Evolutionary conservation across 2,888 invertebrate species (phyloP).

Genomic region (Morpho helenor): DNA sequence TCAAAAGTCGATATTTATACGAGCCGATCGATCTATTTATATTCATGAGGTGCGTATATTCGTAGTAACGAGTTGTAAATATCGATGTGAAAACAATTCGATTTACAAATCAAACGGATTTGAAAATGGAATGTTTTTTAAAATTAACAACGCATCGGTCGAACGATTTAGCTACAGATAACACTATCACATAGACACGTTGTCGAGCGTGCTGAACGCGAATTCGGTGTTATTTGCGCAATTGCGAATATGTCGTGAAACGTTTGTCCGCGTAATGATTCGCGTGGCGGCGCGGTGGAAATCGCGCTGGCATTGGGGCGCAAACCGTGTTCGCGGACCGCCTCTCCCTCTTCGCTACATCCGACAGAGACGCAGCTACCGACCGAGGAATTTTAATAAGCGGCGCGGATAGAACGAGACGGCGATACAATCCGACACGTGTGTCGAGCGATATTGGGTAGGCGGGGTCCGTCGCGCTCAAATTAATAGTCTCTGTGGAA

Average conservation of each 20-base stretch:
- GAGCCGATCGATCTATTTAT: neutral
- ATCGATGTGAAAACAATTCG: too few relatives aligned
- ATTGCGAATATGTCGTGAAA: constrained; percentile 36
- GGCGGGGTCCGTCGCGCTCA: constrained; percentile 78
- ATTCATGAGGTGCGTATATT: neutral
- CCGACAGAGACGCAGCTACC: constrained; percentile 72
- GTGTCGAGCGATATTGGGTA: constrained; percentile 73
- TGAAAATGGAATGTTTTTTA: neutral
- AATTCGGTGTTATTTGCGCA: constrained; percentile 16
- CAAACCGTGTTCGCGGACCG: constrained; percentile 55
- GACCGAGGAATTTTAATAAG: constrained; percentile 77
- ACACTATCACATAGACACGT: constrained; percentile 11
- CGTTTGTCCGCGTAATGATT: constrained; percentile 55
- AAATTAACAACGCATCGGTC: neutral
- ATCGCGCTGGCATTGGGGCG: constrained; percentile 74
- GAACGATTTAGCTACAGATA: neutral
- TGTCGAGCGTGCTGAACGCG: constrained; percentile 8
- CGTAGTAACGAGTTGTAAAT: too few relatives aligned
- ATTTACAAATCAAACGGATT: neutral
- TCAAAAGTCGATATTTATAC: neutral
- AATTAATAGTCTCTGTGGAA: constrained; percentile 71
- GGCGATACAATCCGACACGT: constrained; percentile 67
- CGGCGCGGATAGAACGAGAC: constrained; percentile 72
- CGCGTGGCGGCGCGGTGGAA: constrained; percentile 74
- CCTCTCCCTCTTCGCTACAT: constrained; percentile 38